Evolutionary conservation across 2,888 invertebrate genomes (phyloP).

Genomic region (Drosophila borborema): DNA sequence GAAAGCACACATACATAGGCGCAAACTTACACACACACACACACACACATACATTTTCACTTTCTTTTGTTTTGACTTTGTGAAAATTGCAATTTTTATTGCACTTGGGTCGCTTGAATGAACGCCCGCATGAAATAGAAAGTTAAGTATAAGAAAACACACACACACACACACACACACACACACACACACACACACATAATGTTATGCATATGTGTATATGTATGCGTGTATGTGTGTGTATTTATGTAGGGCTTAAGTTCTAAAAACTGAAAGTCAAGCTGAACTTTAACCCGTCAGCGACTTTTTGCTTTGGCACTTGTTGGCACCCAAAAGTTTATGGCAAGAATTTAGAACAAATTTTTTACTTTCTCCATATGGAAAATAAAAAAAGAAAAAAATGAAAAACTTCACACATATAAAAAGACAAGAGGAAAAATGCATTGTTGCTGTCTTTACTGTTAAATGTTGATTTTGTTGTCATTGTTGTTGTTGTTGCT

Average conservation of each 20-base stretch:
- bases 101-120: conserved; percentile 53
- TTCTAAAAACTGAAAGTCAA: conserved; percentile 69
- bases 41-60: conserved; percentile 58
- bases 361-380: conserved; percentile 65
- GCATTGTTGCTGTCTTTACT: conserved; percentile 30
- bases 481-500: conserved; percentile 19
- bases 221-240: neutral
- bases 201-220: neutral
- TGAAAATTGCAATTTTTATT: conserved; percentile 74
- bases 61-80: conserved; percentile 65
- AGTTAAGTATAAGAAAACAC: conserved; percentile 32
- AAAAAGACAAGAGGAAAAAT: conserved; percentile 23
- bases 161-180: neutral
- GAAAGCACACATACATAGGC: conserved; percentile 26
- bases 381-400: neutral
- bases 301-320: neutral
- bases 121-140: conserved; percentile 76
- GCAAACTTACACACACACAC: conserved; percentile 10
- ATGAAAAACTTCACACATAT: conserved; percentile 66
- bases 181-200: neutral
- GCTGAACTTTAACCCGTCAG: conserved; percentile 37
- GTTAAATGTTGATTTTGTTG: conserved; percentile 12
- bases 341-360: conserved; percentile 70
- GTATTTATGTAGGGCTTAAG: neutral
- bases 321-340: conserved; percentile 26